Conservation (phyloP, 2,113 vertebrate species). For the Notarius lentiginosus region DNA sequence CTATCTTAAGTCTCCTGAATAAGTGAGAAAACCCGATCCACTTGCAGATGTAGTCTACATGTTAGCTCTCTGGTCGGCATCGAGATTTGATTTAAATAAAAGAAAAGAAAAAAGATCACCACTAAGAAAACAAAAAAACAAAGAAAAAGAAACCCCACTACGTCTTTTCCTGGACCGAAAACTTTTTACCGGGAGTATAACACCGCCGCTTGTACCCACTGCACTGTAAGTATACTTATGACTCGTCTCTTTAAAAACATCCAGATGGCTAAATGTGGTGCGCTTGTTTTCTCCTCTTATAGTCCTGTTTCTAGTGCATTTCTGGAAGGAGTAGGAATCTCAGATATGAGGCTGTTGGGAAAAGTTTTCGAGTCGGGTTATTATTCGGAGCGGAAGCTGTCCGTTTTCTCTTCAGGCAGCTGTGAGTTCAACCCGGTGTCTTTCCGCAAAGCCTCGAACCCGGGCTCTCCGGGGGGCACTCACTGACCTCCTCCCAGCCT, state of each 20-base stretch:
- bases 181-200: constrained; percentile 47
- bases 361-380: constrained; percentile 51
- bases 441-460: constrained; percentile 84
- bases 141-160: no score
- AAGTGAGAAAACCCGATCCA: constrained; percentile 71
- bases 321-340: background rate
- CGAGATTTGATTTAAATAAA: constrained; percentile 59
- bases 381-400: constrained; percentile 54
- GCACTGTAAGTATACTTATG: constrained; percentile 49
- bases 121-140: background rate
- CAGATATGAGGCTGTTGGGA: constrained; percentile 12
- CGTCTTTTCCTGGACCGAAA: constrained; percentile 9
- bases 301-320: background rate
- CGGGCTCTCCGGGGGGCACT: constrained; percentile 79
- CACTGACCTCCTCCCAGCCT: constrained; percentile 83
- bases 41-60: constrained; percentile 68
- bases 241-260: constrained; percentile 31
- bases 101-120: constrained; percentile 3
- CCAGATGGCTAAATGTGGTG: background rate
- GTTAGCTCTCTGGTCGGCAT: constrained; percentile 73
- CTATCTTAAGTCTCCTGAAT: constrained; percentile 77
- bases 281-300: background rate
- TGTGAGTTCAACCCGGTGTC: constrained; percentile 86
- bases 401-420: constrained; percentile 76
- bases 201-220: constrained; percentile 43